Percentiles rank a stretch among this genome's conserved stretches.
Conservation (phyloP, 2,888 invertebrate species). For the Metallyticus violacea region DNA sequence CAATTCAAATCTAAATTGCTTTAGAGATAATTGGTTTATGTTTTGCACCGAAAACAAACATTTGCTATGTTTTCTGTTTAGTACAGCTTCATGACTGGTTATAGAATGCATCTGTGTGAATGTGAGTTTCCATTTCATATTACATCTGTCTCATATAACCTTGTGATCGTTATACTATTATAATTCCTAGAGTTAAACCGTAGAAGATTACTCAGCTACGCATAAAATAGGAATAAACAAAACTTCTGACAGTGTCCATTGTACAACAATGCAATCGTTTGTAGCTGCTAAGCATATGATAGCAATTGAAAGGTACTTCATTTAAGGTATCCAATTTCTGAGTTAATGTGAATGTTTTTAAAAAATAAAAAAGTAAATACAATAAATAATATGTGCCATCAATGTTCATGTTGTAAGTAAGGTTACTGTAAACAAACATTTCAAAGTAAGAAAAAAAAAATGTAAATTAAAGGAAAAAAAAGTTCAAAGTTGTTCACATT, state of each 20-base stretch:
- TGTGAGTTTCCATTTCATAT: background rate
- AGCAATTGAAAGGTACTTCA: background rate
- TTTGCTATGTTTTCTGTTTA: too few relatives aligned
- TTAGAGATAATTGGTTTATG: too few relatives aligned
- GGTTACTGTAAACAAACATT: background rate
- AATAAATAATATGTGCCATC: constrained; percentile 12
- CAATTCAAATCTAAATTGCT: too few relatives aligned
- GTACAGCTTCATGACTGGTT: background rate
- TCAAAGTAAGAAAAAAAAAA: background rate
- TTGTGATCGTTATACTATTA: constrained; percentile 14
- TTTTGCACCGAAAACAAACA: too few relatives aligned
- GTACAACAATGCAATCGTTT: background rate
- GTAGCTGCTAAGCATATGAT: background rate
- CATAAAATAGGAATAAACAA: background rate
- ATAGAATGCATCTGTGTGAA: background rate
- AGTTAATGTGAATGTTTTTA: constrained; percentile 9
- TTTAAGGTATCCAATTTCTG: constrained; percentile 1
- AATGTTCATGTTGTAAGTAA: background rate
- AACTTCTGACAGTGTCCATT: constrained; percentile 9
- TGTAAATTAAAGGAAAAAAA: background rate
- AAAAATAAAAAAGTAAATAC: background rate
- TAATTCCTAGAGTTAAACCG: background rate
- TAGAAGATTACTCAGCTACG: background rate
- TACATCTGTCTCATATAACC: constrained; percentile 14
- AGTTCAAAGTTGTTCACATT: background rate